Percentiles rank a stretch among this genome's conserved stretches.
Conservation (phyloP, 2,113 vertebrate genomes). For the Pollimyrus isidori region DNA sequence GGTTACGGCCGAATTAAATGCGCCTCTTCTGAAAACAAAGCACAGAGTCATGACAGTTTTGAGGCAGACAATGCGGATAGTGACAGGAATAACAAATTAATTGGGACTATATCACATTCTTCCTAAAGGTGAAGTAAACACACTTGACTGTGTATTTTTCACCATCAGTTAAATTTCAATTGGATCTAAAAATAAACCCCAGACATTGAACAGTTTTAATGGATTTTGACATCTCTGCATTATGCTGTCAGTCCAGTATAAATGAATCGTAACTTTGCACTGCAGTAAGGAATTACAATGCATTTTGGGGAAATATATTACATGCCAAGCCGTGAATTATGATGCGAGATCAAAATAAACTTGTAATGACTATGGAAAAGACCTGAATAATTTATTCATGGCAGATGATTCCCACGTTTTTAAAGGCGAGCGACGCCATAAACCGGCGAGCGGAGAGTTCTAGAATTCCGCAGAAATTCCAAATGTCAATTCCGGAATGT, state of each 20-base stretch:
- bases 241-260: constrained; percentile 99
- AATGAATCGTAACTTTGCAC: constrained; percentile 99
- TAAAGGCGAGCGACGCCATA: constrained; percentile 28
- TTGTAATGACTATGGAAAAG: constrained; percentile 70
- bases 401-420: constrained; percentile 55
- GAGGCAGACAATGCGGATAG: constrained; percentile 91
- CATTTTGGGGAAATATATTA: constrained; percentile 97
- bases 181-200: constrained; percentile 99
- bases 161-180: constrained; percentile 99
- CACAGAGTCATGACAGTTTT: constrained; percentile 86
- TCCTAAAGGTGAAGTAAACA: constrained; percentile 99
- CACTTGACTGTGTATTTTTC: constrained; percentile 99
- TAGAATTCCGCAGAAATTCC: constrained; percentile 53
- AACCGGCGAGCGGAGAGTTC: constrained; percentile 23
- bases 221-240: constrained; percentile 98
- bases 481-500: constrained; percentile 61
- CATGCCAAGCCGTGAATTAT: constrained; percentile 89
- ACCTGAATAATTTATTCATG: constrained; percentile 82
- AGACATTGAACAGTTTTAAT: constrained; percentile 99
- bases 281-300: constrained; percentile 93
- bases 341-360: constrained; percentile 92
- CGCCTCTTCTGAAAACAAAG: constrained; percentile 69
- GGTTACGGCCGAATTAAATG: constrained; percentile 79
- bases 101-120: constrained; percentile 98
- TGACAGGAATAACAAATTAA: constrained; percentile 99